A percentile compares a stretch with the other conserved stretches of the same genome.
Conservation (phyloP, 2,888 invertebrate species). For the Dermolepida albohirtum region DNA sequence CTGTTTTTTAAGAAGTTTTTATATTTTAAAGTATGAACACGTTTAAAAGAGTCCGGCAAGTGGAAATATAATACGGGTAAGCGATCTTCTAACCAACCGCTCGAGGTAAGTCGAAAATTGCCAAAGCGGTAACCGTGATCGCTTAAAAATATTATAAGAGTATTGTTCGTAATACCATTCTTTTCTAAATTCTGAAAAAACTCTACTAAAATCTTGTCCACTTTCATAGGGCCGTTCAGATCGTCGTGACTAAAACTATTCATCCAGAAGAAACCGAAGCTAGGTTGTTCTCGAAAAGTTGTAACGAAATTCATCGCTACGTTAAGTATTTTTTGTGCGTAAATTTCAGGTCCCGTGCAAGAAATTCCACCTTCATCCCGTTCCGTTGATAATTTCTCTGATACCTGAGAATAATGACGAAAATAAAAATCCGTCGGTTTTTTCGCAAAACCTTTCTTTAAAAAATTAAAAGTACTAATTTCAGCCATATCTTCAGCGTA, state of each 20-base stretch:
- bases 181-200: conserved; percentile 72
- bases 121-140: conserved; percentile 87
- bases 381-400: conserved; percentile 66
- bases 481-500: conserved; percentile 82
- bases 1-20: conserved; percentile 72
- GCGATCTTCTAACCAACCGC: conserved; percentile 84
- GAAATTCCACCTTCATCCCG: conserved; percentile 55
- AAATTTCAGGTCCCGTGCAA: conserved; percentile 73
- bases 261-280: conserved; percentile 85
- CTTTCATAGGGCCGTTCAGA: conserved; percentile 74
- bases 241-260: conserved; percentile 84
- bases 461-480: conserved; percentile 82
- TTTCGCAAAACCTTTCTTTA: conserved; percentile 76
- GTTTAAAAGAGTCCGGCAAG: conserved; percentile 73
- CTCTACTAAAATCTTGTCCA: conserved; percentile 73
- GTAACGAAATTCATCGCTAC: conserved; percentile 76
- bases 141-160: conserved; percentile 79
- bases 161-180: conserved; percentile 73
- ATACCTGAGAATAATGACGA: conserved; percentile 78
- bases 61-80: conserved; percentile 80
- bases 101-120: conserved; percentile 73
- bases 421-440: conserved; percentile 87
- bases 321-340: conserved; percentile 77
- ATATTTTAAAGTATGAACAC: conserved; percentile 68
- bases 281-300: conserved; percentile 72